These are phyloP conservation scores for Zaprionus lineosus DNA, from an alignment of 2,888 invertebrate species.

Conservation along the genomic window DNA sequence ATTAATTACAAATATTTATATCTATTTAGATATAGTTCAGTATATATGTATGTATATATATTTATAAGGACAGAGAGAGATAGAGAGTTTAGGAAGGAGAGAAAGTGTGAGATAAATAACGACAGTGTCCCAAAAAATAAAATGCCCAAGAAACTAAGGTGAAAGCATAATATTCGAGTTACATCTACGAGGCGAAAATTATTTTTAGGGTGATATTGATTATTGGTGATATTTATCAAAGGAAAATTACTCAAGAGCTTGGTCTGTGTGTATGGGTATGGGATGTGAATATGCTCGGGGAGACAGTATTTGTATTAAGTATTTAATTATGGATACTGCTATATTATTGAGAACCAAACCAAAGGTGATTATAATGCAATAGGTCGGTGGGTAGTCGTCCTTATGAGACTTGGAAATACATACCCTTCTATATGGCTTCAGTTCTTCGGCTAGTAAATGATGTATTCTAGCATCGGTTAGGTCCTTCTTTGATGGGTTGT, in stretches of 20 bases:
- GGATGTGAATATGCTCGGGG: slow-evolving; percentile 23
- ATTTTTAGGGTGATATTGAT: slow-evolving; percentile 39
- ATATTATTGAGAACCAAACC: slow-evolving; percentile 52
- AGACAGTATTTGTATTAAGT: slow-evolving; percentile 22
- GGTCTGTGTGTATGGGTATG: slow-evolving; percentile 51
- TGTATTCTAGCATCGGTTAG: slow-evolving; percentile 96
- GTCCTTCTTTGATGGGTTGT: slow-evolving; percentile 95
- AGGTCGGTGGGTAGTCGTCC: too few species aligned
- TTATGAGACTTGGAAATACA: slow-evolving; percentile 79
- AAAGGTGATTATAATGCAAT: slow-evolving; percentile 53
- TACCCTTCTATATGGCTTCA: slow-evolving; percentile 94
- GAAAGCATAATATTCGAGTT: slow-evolving; percentile 39
- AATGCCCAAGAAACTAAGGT: slow-evolving; percentile 46
- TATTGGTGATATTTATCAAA: slow-evolving; percentile 37
- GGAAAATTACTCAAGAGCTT: slow-evolving; percentile 41
- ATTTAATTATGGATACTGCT: slow-evolving; percentile 45
- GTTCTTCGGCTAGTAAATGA: slow-evolving; percentile 94
- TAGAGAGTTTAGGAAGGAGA: slow-evolving; percentile 8
- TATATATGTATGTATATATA: slow-evolving; percentile 35
- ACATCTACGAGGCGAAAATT: slow-evolving; percentile 42
- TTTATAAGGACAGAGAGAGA: slow-evolving; percentile 24
- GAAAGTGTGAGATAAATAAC: slow-evolving; percentile 29
- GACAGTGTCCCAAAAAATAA: slow-evolving; percentile 47
- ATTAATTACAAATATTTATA: slow-evolving; percentile 71
- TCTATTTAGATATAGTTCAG: slow-evolving; percentile 38